Evolutionary conservation across 30 jellyfish, hydroid and myxozoan genomes (phyloP), one percentile per base, ranked within the genome.

Genomic region (Pseudorhiza aurosa): DNA sequence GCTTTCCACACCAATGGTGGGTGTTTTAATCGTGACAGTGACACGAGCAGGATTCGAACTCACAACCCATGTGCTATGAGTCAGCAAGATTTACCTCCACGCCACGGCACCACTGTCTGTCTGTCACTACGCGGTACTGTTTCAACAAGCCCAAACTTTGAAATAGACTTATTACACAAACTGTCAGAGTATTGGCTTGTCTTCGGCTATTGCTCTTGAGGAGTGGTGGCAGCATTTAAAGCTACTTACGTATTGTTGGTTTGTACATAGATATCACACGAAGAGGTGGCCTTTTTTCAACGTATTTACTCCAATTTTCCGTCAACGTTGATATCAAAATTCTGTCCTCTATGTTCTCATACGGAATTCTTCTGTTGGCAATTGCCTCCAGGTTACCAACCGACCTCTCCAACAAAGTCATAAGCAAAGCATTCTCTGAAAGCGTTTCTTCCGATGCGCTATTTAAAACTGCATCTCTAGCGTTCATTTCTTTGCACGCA

Each of bases 281-380:
- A 65, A 78, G 36, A 0, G 75, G 73, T 15, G 82, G 82, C 37
- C 33, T 62, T 39, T 62, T 60, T 75, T 35, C 57, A 0, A 78
- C 90, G 45, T 43, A 33, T 50, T 25, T 46, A 31, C 35, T 64
- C 90, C 90, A 78, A 6, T 55, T 37, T 22, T 64, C 75, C 14
- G 75, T 42, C 12, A 78, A 43, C 7, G 82, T 75, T 36, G 82
- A 22, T 0, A 78, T 36, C 37, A 78, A 40, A n/a, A 78, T 39
- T 8, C 56, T 57, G 46, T 78, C 90, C 32, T 63, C 82, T 2
- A 37, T 33, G 46, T 78, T 24, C 39, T 78, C 90, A 3, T 18
- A n/a, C 17, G 21, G 39, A 14, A 78, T 65, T 24, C 28, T 78
- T 17, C 26, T 49, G 12, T 36, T n/a, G 15, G 39, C 57, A 45